phyloP scores from a whole-genome alignment of 2,797 vertebrate species.

The Anableps anableps region DNA sequence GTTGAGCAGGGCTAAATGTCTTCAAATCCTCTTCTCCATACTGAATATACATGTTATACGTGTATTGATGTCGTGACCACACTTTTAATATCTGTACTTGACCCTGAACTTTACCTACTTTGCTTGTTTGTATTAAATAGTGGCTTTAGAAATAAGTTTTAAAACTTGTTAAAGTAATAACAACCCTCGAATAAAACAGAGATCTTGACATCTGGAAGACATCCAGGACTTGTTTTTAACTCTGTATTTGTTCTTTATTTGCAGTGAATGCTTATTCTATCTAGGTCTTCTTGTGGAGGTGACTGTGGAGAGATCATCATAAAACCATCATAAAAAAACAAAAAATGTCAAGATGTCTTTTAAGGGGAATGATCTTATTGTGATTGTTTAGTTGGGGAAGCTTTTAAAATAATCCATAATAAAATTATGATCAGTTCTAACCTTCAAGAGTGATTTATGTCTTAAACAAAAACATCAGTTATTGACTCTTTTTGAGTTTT shows the following conservation, averaged over 20 bases:
- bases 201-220: background rate
- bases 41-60: background rate
- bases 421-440: background rate
- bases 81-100: background rate
- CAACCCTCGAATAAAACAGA: no score
- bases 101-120: background rate
- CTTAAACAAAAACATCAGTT: background rate
- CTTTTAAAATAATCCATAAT: background rate
- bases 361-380: background rate
- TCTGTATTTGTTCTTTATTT: background rate
- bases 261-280: background rate
- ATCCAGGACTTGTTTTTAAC: no score
- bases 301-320: background rate
- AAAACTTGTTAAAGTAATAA: no score
- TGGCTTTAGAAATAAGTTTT: background rate
- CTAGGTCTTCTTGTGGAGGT: background rate
- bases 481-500: background rate
- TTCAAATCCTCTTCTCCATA: slow-evolving; percentile 17
- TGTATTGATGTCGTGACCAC: background rate
- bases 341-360: no score
- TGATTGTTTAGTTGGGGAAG: background rate
- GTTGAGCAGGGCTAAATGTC: slow-evolving; percentile 15
- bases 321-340: no score
- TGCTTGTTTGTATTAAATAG: background rate
- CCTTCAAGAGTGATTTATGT: background rate